Evolutionary conservation across 2,797 vertebrate species (phyloP).

Genomic region (Hemibagrus guttatus): DNA sequence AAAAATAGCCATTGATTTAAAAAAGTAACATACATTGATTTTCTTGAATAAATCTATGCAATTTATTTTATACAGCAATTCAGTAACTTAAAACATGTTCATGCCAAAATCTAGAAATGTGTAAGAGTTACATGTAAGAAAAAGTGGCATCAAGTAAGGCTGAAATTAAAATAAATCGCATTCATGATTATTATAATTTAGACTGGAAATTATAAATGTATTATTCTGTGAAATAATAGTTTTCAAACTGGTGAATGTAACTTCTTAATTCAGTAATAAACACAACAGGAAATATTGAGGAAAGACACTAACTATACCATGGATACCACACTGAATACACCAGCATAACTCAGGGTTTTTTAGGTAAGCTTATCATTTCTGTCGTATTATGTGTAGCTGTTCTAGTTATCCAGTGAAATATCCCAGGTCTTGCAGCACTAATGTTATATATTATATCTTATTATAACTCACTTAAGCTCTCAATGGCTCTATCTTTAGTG

Average conservation of each 20-base stretch:
- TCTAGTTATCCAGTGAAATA: background rate
- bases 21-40: background rate
- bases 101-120: background rate
- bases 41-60: background rate
- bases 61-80: background rate
- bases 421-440: background rate
- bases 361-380: background rate
- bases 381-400: background rate
- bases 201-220: background rate
- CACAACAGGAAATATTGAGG: too few relatives aligned
- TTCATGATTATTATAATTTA: background rate
- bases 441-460: background rate
- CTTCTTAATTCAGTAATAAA: too few relatives aligned
- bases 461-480: conserved; percentile 46
- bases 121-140: background rate
- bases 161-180: background rate
- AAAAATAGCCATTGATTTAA: background rate
- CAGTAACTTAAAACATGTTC: background rate
- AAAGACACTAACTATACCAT: too few relatives aligned
- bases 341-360: too few relatives aligned
- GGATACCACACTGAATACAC: too few relatives aligned
- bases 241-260: background rate
- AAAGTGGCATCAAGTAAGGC: background rate
- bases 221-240: background rate
- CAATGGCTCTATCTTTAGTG: conserved; percentile 48